Evolutionary conservation across 2,113 vertebrate species (phyloP).

Genomic region (Echinops telfairi): DNA sequence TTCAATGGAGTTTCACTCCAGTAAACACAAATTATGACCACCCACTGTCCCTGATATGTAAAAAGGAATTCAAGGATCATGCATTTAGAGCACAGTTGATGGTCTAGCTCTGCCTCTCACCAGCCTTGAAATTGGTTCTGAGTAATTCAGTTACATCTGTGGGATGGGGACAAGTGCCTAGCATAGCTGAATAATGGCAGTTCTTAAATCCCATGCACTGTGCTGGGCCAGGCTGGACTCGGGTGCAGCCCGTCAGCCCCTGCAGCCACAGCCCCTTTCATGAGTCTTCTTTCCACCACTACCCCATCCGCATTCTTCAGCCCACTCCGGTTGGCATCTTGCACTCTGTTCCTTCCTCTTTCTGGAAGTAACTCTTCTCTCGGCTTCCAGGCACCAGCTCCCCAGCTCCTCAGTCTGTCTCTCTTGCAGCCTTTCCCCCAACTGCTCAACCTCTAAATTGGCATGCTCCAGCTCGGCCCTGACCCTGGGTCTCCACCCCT

Average conservation of each 20-base stretch:
- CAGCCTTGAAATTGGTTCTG: not conserved
- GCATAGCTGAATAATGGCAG: not conserved
- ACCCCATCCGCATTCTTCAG: not conserved
- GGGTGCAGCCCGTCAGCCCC: not conserved
- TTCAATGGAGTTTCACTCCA: not conserved
- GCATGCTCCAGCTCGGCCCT: not conserved
- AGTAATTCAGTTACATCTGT: not conserved
- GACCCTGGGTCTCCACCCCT: not conserved
- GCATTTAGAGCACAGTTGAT: rapidly evolving
- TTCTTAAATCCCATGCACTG: not conserved
- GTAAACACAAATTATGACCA: not conserved
- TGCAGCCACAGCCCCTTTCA: not conserved
- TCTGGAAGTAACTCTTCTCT: not conserved
- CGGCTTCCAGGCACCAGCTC: not conserved
- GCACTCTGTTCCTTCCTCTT: rapidly evolving
- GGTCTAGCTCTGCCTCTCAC: not conserved
- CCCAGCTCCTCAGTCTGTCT: not conserved
- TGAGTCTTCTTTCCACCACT: too few species aligned
- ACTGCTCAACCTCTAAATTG: not conserved
- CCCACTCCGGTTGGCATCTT: not conserved
- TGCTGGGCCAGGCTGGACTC: not conserved
- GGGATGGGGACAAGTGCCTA: not conserved
- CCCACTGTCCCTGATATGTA: not conserved
- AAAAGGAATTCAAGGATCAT: not conserved
- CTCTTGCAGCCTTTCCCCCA: not conserved